A percentile compares a stretch with the other conserved stretches of the same genome.
phyloP scores from a whole-genome alignment of 2,888 invertebrate genomes.

The Lapara coniferarum region DNA sequence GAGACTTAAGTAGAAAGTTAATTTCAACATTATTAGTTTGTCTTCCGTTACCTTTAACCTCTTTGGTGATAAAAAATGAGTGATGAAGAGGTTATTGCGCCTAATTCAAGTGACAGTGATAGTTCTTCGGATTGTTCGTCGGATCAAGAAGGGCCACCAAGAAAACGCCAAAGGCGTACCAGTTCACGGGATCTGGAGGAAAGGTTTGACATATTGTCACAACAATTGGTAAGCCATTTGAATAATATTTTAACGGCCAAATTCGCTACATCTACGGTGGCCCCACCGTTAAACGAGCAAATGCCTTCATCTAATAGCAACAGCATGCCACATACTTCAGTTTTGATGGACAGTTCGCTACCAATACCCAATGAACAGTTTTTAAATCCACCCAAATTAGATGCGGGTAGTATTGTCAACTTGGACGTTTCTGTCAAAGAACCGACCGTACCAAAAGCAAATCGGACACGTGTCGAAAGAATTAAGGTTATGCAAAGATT shows the following conservation, averaged over 20 bases:
- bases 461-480: background rate
- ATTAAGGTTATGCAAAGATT: slow-evolving; percentile 1
- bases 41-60: too few species aligned
- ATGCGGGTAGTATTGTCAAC: background rate
- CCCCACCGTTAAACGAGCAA: too few species aligned
- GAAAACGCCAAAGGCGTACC: background rate
- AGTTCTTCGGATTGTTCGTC: too few species aligned
- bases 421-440: background rate
- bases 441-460: background rate
- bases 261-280: background rate
- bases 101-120: background rate
- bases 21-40: too few species aligned
- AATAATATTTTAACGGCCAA: background rate
- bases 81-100: too few species aligned
- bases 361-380: too few species aligned
- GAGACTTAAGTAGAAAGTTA: background rate
- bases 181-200: background rate
- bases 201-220: slow-evolving; percentile 2
- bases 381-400: too few species aligned
- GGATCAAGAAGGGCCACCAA: background rate
- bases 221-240: background rate
- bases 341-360: too few species aligned
- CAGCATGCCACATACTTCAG: too few species aligned
- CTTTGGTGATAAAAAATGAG: too few species aligned
- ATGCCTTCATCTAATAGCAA: too few species aligned